phyloP scores from a whole-genome alignment of 2,113 vertebrate genomes.

The Tragelaphus imberbis region DNA sequence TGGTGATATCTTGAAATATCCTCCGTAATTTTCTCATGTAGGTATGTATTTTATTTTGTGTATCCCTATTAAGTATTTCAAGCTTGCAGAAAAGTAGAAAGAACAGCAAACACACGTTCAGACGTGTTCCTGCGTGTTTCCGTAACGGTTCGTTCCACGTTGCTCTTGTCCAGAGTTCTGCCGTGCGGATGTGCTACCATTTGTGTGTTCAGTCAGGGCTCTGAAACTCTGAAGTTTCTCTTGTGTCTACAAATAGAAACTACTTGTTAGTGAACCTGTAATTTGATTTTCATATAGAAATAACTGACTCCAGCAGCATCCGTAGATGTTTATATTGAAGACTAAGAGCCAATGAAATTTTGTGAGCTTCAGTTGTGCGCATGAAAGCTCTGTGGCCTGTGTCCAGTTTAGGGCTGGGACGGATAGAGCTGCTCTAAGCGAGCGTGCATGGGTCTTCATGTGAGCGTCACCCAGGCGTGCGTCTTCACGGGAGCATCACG shows the following conservation, averaged over 20 bases:
- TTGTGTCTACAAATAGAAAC: background rate
- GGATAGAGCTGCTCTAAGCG: background rate
- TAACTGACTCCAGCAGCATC: background rate
- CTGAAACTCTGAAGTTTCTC: background rate
- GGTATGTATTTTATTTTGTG: background rate
- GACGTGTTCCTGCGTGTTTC: accelerated
- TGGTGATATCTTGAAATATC: background rate
- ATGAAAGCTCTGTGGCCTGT: background rate
- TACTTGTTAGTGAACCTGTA: background rate
- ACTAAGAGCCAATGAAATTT: background rate
- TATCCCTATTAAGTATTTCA: background rate
- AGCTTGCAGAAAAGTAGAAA: background rate
- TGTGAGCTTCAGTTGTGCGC: background rate
- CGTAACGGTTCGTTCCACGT: accelerated
- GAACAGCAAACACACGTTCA: accelerated
- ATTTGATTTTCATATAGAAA: background rate
- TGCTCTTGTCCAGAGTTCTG: accelerated
- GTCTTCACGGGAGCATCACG: background rate
- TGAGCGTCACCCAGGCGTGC: background rate
- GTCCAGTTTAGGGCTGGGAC: background rate
- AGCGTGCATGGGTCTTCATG: background rate
- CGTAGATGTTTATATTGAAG: background rate
- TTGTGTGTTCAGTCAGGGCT: background rate
- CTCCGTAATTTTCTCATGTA: background rate
- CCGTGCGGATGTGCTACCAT: accelerated